These are phyloP conservation scores for Formica selysi DNA, from an alignment of 1,140 invertebrate species.

Conservation along the genomic window DNA sequence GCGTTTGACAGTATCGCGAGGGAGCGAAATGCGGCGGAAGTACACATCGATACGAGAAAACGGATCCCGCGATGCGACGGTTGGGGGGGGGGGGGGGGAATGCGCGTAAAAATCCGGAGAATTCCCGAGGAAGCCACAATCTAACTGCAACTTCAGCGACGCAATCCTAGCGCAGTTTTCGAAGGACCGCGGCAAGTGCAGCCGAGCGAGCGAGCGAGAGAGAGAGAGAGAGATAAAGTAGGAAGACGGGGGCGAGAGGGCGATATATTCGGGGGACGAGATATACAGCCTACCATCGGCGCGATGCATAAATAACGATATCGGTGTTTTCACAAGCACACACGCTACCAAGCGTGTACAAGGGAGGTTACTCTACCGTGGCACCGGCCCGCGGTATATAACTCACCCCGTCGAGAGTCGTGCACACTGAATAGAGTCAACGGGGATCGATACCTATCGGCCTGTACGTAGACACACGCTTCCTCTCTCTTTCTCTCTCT, in stretches of 20 bases:
- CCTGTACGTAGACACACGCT: slow-evolving; percentile 78
- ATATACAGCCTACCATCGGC: slow-evolving; percentile 74
- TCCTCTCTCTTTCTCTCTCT: slow-evolving; percentile 65
- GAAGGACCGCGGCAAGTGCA: slow-evolving; percentile 21
- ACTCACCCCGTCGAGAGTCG: slow-evolving; percentile 83
- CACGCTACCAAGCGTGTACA: slow-evolving; percentile 80
- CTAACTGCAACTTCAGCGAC: slow-evolving; percentile 66
- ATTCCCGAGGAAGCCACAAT: slow-evolving; percentile 59
- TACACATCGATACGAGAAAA: slow-evolving; percentile 35
- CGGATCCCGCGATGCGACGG: slow-evolving; percentile 46
- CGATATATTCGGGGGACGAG: slow-evolving; percentile 67
- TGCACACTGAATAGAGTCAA: slow-evolving; percentile 84
- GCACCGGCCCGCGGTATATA: slow-evolving; percentile 81
- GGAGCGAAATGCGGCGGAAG: slow-evolving; percentile 13
- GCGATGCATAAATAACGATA: slow-evolving; percentile 86
- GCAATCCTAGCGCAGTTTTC: slow-evolving; percentile 37
- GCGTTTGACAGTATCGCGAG: slow-evolving; percentile 32
- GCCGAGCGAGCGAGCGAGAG: neutral
- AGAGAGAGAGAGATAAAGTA: neutral
- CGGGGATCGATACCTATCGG: slow-evolving; percentile 84
- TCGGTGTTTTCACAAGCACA: slow-evolving; percentile 85
- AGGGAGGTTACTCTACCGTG: slow-evolving; percentile 82
- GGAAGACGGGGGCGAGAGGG: neutral
- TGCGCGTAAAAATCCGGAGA: slow-evolving; percentile 64
- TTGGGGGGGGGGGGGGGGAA: slow-evolving; percentile 23